Conservation (phyloP, 1,140 invertebrate species). For the Zaprionus inermis region DNA sequence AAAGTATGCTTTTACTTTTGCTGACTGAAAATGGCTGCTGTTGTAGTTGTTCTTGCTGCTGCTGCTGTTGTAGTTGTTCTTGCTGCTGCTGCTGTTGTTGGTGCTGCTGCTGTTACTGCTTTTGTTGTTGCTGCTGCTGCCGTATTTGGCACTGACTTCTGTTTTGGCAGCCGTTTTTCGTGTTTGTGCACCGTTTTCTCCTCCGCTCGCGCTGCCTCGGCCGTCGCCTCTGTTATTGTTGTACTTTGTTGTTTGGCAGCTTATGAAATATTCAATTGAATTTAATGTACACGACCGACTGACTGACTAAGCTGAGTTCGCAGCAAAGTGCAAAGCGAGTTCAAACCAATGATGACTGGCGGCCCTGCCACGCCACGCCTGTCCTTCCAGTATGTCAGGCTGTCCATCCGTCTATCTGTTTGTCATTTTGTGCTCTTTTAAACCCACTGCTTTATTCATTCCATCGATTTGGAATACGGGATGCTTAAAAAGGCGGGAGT, state of each 20-base stretch:
- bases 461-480: background rate
- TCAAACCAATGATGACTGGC: slow-evolving; percentile 36
- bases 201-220: background rate
- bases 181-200: slow-evolving; percentile 42
- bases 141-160: slow-evolving; percentile 37
- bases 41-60: slow-evolving; percentile 14
- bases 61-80: slow-evolving; percentile 18
- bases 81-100: background rate
- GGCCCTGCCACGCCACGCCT: background rate
- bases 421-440: slow-evolving; percentile 20
- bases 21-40: slow-evolving; percentile 36
- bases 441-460: background rate
- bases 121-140: background rate
- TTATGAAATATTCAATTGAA: slow-evolving; percentile 74
- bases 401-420: background rate
- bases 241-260: slow-evolving; percentile 58
- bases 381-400: too few relatives aligned
- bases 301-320: slow-evolving; percentile 59
- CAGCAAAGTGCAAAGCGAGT: slow-evolving; percentile 44
- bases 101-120: slow-evolving; percentile 12
- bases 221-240: slow-evolving; percentile 39
- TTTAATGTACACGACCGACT: slow-evolving; percentile 66
- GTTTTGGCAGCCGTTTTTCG: slow-evolving; percentile 57
- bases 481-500: background rate
- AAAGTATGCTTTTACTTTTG: slow-evolving; percentile 59